A percentile compares a stretch with the other conserved stretches of the same genome.
These are phyloP conservation scores for Zaprionus ornatus DNA, from an alignment of 1,140 invertebrate genomes.

Conservation along the genomic window DNA sequence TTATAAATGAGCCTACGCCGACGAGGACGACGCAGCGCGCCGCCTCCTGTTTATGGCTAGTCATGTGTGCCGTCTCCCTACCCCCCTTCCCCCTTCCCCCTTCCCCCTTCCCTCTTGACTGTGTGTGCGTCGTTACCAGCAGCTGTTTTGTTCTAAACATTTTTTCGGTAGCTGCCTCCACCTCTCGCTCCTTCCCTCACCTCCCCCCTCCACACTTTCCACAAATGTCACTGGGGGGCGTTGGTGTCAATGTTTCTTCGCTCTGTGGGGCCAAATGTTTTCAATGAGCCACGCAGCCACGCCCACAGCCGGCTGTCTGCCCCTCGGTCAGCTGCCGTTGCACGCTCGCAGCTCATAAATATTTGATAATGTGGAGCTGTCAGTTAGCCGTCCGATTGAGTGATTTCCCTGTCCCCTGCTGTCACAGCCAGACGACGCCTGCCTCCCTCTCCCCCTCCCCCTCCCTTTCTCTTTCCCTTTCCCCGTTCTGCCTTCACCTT, in stretches of 20 bases:
- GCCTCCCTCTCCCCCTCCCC: not conserved
- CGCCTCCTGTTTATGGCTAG: constrained; percentile 65
- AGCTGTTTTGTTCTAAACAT: constrained; percentile 62
- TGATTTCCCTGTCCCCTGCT: constrained; percentile 59
- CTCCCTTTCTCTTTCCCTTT: not conserved
- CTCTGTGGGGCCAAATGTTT: constrained; percentile 61
- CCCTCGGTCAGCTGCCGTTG: constrained; percentile 35
- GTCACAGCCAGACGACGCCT: not conserved
- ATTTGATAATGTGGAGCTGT: constrained; percentile 80
- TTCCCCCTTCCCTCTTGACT: not conserved
- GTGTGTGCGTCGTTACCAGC: constrained; percentile 39
- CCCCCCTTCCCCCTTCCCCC: not conserved
- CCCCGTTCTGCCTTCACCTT: not conserved
- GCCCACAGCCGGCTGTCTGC: constrained; percentile 8
- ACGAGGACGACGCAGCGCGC: constrained; percentile 27
- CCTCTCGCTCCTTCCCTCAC: not conserved
- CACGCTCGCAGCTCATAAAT: constrained; percentile 55
- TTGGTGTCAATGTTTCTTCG: constrained; percentile 69
- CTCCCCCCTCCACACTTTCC: not conserved
- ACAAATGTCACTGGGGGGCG: constrained; percentile 60
- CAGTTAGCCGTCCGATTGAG: constrained; percentile 78
- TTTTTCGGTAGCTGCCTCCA: constrained; percentile 14
- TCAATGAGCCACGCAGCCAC: constrained; percentile 58
- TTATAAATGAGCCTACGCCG: constrained; percentile 67
- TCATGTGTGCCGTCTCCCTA: constrained; percentile 50